Percentiles rank a stretch among this genome's conserved stretches.
Evolutionary conservation across 1,140 invertebrate genomes (phyloP).

Genomic region (Ladona fulva): DNA sequence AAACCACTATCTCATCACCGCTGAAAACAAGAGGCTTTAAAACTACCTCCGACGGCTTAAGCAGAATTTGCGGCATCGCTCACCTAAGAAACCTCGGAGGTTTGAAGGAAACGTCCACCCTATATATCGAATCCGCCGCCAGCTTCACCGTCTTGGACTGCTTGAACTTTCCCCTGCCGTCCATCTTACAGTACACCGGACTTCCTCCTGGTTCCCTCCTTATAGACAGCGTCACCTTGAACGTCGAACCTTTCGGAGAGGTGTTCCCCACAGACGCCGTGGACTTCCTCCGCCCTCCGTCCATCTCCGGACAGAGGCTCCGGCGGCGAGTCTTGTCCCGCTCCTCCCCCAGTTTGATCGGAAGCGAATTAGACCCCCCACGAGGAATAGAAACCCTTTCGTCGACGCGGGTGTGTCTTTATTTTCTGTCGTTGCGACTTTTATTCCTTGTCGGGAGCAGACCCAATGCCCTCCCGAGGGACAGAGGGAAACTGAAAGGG

Average conservation of each 20-base stretch:
- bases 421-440: not conserved
- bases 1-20: no score
- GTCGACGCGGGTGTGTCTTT: not conserved
- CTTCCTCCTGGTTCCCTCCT: slow-evolving; percentile 37
- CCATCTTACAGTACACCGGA: slow-evolving; percentile 44
- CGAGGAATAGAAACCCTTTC: no score
- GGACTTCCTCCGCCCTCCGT: not conserved
- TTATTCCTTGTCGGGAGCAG: not conserved
- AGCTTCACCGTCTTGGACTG: slow-evolving; percentile 43
- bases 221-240: slow-evolving; percentile 40
- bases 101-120: slow-evolving; percentile 44
- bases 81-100: slow-evolving; percentile 42
- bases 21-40: no score
- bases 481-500: not conserved
- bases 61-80: slow-evolving; percentile 22
- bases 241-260: slow-evolving; percentile 31
- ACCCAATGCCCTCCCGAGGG: not conserved
- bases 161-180: slow-evolving; percentile 38
- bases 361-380: no score
- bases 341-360: no score
- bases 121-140: slow-evolving; percentile 39
- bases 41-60: no score
- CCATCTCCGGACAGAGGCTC: not conserved
- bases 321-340: no score
- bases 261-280: slow-evolving; percentile 1